Base-by-base conservation (phyloP, 1,140 invertebrate species). In the Leguminivora glycinivorella region DNA sequence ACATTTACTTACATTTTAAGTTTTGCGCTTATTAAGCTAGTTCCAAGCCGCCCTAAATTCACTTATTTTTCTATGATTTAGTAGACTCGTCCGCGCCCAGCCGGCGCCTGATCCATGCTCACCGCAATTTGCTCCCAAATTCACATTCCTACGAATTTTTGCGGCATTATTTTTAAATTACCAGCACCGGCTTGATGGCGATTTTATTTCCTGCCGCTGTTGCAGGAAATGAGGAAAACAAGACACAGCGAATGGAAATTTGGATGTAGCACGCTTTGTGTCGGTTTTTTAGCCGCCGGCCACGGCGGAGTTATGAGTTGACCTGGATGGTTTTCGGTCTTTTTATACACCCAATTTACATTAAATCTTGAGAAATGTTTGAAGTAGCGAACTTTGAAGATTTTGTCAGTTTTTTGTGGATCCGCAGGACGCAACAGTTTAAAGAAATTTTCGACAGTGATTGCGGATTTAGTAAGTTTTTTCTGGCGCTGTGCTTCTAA, bases 151-250 rank as follows among this genome's bases (percentile, higher is more conserved):
- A 66, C 82, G 78, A 77, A 85, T 87, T 89, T 87, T 84, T 85
- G 80, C 81, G 79, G 81, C 80, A 84, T 87, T 87, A 87, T 87
- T 87, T 87, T 87, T 81, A 85, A 89, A 88, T 88, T 87, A 87
- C 82, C 80, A 85, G 72, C 82, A 83, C 72, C 69, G 78, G 79
- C 81, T 80, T 86, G 81, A 88, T 88, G 85, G 84, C 77, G 77
- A 83, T 89, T 89, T 89, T 88, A 89, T 89, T 89, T 89, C 85
- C 84, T 87, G 74, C 72, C 75, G 78, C 76, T 76, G 75, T 69
- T 80, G 77, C 75, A 80, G 81, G 79, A 84, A 88, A 86, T 84
- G 80, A 83, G 85, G 75, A 79, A 85, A 84, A 72, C 67, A 72
- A 69, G 71, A 69, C 67, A 69, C 67, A 47, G 75, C 71, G 79